Evolutionary conservation across 2,113 vertebrate genomes (phyloP).

Genomic region (Symphodus melops): DNA sequence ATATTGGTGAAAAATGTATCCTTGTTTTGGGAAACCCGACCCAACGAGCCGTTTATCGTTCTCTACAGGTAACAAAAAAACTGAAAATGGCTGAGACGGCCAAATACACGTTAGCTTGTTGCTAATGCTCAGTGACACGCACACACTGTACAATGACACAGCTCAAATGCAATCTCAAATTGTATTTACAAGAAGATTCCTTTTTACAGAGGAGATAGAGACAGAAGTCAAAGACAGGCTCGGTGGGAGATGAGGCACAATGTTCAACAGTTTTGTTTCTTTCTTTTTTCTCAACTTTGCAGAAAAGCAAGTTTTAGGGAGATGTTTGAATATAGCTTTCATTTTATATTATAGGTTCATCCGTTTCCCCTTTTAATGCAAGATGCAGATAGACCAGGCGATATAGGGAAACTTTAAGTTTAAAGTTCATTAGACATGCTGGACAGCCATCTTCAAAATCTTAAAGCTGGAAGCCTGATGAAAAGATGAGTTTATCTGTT

Average conservation of each 20-base stretch:
- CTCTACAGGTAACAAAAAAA: constrained; percentile 33
- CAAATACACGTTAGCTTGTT: constrained; percentile 30
- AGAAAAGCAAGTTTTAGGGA: constrained; percentile 75
- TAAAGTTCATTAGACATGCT: neutral
- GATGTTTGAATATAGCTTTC: constrained; percentile 39
- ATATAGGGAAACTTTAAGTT: neutral
- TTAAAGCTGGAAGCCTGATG: neutral
- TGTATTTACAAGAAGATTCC: constrained; percentile 55
- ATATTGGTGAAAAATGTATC: neutral
- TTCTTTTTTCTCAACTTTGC: constrained; percentile 60
- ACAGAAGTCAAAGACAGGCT: constrained; percentile 69
- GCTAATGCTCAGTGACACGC: constrained; percentile 45
- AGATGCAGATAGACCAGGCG: constrained; percentile 10
- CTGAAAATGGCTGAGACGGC: constrained; percentile 18
- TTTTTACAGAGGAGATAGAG: constrained; percentile 58
- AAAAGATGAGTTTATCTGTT: neutral
- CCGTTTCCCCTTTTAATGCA: constrained; percentile 13
- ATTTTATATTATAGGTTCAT: constrained; percentile 81
- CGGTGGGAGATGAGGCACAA: constrained; percentile 83
- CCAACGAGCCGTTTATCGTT: constrained; percentile 14
- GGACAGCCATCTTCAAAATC: neutral
- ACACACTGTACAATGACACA: constrained; percentile 57
- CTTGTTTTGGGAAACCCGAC: constrained; percentile 30
- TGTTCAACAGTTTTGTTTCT: constrained; percentile 57
- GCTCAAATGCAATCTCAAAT: constrained; percentile 52